Evolutionary conservation across 2,113 vertebrate genomes (phyloP).

Genomic region (Myotis brandtii): DNA sequence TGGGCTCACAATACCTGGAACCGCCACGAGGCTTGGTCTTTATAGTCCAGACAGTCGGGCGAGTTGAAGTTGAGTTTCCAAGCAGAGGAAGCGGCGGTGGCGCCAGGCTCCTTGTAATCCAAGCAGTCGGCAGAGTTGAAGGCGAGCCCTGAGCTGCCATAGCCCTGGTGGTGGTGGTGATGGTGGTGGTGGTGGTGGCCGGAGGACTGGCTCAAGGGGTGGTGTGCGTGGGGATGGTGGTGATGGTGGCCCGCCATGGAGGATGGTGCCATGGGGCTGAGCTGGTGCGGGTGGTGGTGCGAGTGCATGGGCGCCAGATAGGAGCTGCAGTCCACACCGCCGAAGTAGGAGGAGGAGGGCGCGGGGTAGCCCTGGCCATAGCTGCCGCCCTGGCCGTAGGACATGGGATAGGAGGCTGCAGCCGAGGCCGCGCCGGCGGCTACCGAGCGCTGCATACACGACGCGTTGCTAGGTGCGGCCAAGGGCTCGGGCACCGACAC

Average conservation of each 20-base stretch:
- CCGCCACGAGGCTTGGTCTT: conserved; percentile 99
- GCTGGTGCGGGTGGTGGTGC: conserved; percentile 96
- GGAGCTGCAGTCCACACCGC: conserved; percentile 96
- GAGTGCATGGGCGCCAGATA: conserved; percentile 98
- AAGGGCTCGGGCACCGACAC: conserved; percentile 90
- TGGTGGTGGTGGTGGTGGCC: conserved; percentile 95
- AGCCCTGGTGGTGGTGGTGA: conserved; percentile 95
- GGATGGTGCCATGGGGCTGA: conserved; percentile 96
- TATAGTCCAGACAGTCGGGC: conserved; percentile 99
- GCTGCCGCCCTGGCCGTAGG: conserved; percentile 95
- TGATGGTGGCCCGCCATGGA: conserved; percentile 91
- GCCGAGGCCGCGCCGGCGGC: conserved; percentile 78
- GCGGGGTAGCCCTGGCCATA: conserved; percentile 95
- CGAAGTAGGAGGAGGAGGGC: conserved; percentile 95
- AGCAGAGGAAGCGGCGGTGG: conserved; percentile 89
- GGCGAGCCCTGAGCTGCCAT: conserved; percentile 89
- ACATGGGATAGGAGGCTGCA: conserved; percentile 93
- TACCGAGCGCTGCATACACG: conserved; percentile 96
- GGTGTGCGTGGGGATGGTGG: conserved; percentile 92
- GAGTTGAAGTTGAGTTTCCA: conserved; percentile 99
- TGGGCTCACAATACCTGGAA: conserved; percentile 98
- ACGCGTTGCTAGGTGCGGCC: conserved; percentile 91
- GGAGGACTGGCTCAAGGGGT: conserved; percentile 93
- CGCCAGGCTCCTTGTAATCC: conserved; percentile 98
- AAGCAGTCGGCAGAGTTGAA: conserved; percentile 98